A percentile compares a stretch with the other conserved stretches of the same genome.
Conservation (phyloP, 2,888 invertebrate species). For the Tachina fera region DNA sequence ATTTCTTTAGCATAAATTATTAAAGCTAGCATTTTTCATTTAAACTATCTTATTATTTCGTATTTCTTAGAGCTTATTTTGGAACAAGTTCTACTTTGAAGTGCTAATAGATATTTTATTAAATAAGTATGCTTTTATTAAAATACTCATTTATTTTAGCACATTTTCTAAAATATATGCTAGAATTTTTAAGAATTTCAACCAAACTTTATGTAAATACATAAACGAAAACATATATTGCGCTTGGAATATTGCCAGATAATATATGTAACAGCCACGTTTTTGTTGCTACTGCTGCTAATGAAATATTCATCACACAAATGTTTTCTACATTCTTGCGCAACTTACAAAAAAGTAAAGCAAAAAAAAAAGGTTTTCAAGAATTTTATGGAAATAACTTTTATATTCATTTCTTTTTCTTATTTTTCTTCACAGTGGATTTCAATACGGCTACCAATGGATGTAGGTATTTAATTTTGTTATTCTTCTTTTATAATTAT, state of each 20-base stretch:
- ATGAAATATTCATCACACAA: conserved; percentile 52
- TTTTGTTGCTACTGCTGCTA: conserved; percentile 4
- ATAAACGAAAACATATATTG: background rate
- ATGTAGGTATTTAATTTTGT: conserved; percentile 74
- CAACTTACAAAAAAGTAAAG: conserved; percentile 2
- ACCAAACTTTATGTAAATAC: too few relatives aligned
- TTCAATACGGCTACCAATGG: conserved; percentile 76
- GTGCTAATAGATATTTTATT: too few relatives aligned
- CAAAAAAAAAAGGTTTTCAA: conserved; percentile 18
- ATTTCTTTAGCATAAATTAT: too few relatives aligned
- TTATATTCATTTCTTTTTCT: conserved; percentile 45
- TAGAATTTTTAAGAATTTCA: too few relatives aligned
- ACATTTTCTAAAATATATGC: too few relatives aligned
- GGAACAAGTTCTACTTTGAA: too few relatives aligned
- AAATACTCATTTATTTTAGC: too few relatives aligned
- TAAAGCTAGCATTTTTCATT: too few relatives aligned
- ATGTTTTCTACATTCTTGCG: background rate
- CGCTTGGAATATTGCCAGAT: background rate
- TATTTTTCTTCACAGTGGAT: conserved; percentile 73
- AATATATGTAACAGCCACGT: background rate
- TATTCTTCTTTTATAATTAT: conserved; percentile 1
- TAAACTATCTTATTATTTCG: too few relatives aligned
- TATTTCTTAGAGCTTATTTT: too few relatives aligned
- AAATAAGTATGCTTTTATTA: too few relatives aligned
- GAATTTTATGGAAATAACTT: conserved; percentile 49